Percentiles rank a stretch among this genome's conserved stretches.
phyloP scores from a whole-genome alignment of 2,113 vertebrate genomes.

The Siphamia tubifer region DNA sequence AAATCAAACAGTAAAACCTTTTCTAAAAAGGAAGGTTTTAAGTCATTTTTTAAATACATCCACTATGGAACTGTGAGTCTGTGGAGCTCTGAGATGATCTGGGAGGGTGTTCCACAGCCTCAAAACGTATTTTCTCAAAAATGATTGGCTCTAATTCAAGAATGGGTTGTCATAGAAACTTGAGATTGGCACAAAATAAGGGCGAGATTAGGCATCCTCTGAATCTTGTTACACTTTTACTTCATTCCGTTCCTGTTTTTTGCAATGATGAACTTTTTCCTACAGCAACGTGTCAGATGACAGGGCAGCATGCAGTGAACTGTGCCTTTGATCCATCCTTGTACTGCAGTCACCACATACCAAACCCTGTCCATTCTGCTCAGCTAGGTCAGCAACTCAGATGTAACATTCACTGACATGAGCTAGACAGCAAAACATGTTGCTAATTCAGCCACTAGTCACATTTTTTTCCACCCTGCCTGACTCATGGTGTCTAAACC shows the following conservation, averaged over 20 bases:
- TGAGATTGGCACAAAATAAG: too few relatives aligned
- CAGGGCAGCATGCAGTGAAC: constrained; percentile 31
- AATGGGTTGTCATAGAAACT: too few relatives aligned
- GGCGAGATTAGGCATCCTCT: too few relatives aligned
- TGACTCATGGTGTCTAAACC: constrained; percentile 10
- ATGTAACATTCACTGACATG: constrained; percentile 18
- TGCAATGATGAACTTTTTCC: constrained; percentile 4
- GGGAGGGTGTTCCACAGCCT: too few relatives aligned
- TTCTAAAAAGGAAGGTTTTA: too few relatives aligned
- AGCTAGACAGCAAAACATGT: constrained; percentile 11
- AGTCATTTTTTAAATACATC: too few relatives aligned
- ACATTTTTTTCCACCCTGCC: constrained; percentile 63
- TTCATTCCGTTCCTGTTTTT: neutral
- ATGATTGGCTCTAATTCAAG: too few relatives aligned
- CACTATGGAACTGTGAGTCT: too few relatives aligned
- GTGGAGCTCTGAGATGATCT: too few relatives aligned
- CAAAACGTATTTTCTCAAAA: too few relatives aligned
- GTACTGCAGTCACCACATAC: constrained; percentile 32
- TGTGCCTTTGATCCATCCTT: constrained; percentile 22
- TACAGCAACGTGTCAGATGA: constrained; percentile 58
- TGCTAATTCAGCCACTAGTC: constrained; percentile 23
- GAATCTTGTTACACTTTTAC: too few relatives aligned
- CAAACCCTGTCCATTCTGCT: constrained; percentile 7
- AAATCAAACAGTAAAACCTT: too few relatives aligned
- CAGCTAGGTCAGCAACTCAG: neutral